These are phyloP conservation scores for Hyles vespertilio DNA, from an alignment of 1,140 invertebrate genomes.

Conservation along the genomic window DNA sequence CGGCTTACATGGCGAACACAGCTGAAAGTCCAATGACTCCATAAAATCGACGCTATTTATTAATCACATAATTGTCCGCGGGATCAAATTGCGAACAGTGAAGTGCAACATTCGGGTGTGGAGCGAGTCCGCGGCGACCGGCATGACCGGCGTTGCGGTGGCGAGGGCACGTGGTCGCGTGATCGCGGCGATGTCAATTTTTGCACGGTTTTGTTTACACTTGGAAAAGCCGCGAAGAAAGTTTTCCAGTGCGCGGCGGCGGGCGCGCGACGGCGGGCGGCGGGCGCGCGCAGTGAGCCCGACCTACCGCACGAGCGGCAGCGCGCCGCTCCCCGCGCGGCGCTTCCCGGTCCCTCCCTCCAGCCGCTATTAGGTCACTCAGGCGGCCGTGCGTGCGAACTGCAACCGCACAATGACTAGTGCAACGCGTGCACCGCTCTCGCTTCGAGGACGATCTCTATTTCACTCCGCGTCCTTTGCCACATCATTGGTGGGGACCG, in stretches of 20 bases:
- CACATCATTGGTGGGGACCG: slow-evolving; percentile 71
- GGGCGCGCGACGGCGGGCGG: slow-evolving; percentile 39
- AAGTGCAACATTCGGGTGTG: slow-evolving; percentile 1
- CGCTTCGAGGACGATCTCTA: slow-evolving; percentile 75
- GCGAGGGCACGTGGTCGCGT: slow-evolving; percentile 9
- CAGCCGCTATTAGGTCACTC: slow-evolving; percentile 73
- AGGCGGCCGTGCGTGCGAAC: slow-evolving; percentile 66
- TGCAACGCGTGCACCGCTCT: slow-evolving; percentile 73
- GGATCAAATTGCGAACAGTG: slow-evolving; percentile 11
- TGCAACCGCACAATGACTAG: slow-evolving; percentile 71
- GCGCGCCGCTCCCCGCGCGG: slow-evolving; percentile 51
- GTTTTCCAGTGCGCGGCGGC: slow-evolving; percentile 60
- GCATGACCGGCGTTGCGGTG: background rate
- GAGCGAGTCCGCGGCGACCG: background rate
- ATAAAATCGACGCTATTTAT: slow-evolving; percentile 18
- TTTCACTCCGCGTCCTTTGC: slow-evolving; percentile 72
- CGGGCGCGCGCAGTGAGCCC: slow-evolving; percentile 69
- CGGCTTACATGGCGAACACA: slow-evolving; percentile 50
- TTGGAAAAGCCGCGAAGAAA: slow-evolving; percentile 71
- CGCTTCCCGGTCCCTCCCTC: slow-evolving; percentile 68
- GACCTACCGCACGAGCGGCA: slow-evolving; percentile 70
- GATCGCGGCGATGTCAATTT: slow-evolving; percentile 34
- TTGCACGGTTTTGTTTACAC: slow-evolving; percentile 56
- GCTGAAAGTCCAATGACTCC: slow-evolving; percentile 26
- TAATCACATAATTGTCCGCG: slow-evolving; percentile 41